These are phyloP conservation scores for Odontothrips loti DNA, from an alignment of 2,888 invertebrate species.

Conservation along the genomic window DNA sequence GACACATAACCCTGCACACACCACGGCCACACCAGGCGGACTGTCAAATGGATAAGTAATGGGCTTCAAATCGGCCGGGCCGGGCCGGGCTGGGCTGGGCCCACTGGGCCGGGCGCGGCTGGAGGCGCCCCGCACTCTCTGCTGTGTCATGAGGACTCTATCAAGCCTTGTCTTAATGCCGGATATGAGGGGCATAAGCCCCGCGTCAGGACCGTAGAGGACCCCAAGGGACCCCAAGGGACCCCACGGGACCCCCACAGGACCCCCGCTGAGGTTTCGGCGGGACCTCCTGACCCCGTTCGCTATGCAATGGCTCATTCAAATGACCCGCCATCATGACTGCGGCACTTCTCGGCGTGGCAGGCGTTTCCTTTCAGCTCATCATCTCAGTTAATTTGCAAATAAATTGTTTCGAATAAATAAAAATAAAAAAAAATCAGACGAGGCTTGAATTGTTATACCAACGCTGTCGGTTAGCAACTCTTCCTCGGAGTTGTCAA, in stretches of 20 bases:
- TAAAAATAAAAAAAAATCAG: background rate
- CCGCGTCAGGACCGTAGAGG: background rate
- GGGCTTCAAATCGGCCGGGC: background rate
- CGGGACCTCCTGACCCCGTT: too few species aligned
- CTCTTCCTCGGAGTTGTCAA: too few species aligned
- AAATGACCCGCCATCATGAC: background rate
- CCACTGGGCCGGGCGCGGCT: background rate
- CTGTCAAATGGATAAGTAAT: slow-evolving; percentile 25
- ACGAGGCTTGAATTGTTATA: too few species aligned
- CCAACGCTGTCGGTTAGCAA: too few species aligned
- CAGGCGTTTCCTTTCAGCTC: too few species aligned
- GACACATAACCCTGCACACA: background rate
- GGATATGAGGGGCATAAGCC: background rate
- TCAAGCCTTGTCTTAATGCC: slow-evolving; percentile 15
- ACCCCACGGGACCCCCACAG: background rate
- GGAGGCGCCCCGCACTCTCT: background rate
- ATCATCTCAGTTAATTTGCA: background rate
- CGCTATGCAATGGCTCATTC: background rate
- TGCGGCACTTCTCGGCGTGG: too few species aligned
- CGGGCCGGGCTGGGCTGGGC: background rate
- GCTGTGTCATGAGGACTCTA: slow-evolving; percentile 19
- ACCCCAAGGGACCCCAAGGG: background rate
- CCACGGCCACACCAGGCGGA: background rate
- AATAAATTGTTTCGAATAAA: background rate
- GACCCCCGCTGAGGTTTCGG: too few species aligned